These are phyloP conservation scores for Kuschelorhynchus macadamiae DNA, from an alignment of 2,888 invertebrate species.

Conservation along the genomic window DNA sequence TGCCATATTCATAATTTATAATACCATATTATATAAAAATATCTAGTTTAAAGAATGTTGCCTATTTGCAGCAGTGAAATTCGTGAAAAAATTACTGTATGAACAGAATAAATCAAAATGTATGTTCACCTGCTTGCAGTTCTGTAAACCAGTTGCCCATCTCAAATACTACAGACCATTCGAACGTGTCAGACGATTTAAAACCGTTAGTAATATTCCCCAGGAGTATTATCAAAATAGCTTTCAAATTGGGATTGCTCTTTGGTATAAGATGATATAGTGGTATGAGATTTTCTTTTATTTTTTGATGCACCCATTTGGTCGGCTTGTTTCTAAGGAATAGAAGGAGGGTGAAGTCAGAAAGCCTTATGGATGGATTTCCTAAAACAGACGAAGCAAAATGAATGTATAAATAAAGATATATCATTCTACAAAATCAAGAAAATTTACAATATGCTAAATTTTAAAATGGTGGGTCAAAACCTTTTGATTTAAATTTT, in stretches of 20 bases:
- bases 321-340: slow-evolving; percentile 66
- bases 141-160: slow-evolving; percentile 54
- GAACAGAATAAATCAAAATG: too few relatives aligned
- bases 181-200: slow-evolving; percentile 47
- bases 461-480: too few relatives aligned
- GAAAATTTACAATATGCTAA: too few relatives aligned
- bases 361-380: slow-evolving; percentile 54
- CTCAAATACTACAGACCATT: slow-evolving; percentile 47
- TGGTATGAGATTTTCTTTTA: slow-evolving; percentile 61
- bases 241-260: slow-evolving; percentile 58
- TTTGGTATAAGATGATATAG: slow-evolving; percentile 55
- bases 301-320: slow-evolving; percentile 66
- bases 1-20: too few relatives aligned
- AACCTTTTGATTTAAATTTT: too few relatives aligned
- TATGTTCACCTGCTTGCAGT: slow-evolving; percentile 56
- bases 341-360: slow-evolving; percentile 62
- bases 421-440: neutral
- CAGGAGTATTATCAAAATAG: slow-evolving; percentile 58
- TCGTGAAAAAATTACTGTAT: too few relatives aligned
- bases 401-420: neutral
- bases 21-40: too few relatives aligned
- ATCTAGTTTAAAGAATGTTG: too few relatives aligned
- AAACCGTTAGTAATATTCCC: slow-evolving; percentile 57
- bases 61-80: too few relatives aligned
- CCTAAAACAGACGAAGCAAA: slow-evolving; percentile 51